These are phyloP conservation scores for Ploceus nigricollis DNA, from an alignment of 2,113 vertebrate species.

Conservation along the genomic window DNA sequence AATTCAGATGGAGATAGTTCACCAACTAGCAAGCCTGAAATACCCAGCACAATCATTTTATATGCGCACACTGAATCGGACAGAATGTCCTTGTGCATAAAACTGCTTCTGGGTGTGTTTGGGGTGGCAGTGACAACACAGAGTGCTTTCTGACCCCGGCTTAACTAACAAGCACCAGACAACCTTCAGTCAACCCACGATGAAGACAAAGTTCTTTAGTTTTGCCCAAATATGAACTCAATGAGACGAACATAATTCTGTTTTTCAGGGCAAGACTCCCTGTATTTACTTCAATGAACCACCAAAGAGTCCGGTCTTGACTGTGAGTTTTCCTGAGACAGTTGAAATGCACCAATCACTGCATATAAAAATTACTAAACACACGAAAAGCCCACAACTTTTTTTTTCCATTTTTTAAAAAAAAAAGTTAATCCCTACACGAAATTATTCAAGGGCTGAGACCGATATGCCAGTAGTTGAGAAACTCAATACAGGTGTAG, in stretches of 20 bases:
- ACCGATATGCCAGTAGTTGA: neutral
- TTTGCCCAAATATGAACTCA: neutral
- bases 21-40: neutral
- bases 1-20: neutral
- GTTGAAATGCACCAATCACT: neutral
- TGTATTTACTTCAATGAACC: neutral
- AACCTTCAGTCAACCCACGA: neutral
- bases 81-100: neutral
- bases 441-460: neutral
- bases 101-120: neutral
- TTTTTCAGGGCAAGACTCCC: neutral
- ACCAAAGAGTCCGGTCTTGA: neutral
- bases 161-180: neutral
- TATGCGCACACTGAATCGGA: neutral
- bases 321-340: neutral
- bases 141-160: neutral
- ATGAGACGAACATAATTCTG: neutral
- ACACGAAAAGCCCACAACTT: neutral
- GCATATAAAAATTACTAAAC: neutral
- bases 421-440: neutral
- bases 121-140: neutral
- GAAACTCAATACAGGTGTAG: neutral
- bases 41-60: neutral
- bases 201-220: neutral
- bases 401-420: accelerated